Evolutionary conservation across 2,797 vertebrate species (phyloP), one percentile per base, ranked within the genome.

Genomic region (Anguilla megastoma): DNA sequence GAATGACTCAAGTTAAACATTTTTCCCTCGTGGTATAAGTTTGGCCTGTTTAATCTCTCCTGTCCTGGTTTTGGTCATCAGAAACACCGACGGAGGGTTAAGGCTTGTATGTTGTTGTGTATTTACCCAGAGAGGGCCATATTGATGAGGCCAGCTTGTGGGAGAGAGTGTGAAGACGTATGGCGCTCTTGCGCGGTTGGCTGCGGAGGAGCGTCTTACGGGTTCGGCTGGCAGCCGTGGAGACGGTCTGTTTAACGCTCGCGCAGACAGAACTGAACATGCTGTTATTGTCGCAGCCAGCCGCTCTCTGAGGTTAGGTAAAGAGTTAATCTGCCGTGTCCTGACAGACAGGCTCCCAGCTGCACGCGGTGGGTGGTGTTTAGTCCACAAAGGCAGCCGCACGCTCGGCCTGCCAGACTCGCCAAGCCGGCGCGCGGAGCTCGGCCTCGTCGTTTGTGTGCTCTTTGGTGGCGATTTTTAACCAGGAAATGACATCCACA

Each of bases 271-370:
- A 69, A 45, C 33, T 63, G 84, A 41, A 24, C 84, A 63, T 63
- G 56, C 56, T 85, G 84, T 45, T 41, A 18, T 12, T 21, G 27
- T 21, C 36, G 45, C 79, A 48, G 79, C 79, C 79, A 50, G 79
- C 79, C 45, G 3, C 79, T 24, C 79, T 7, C 18, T 27, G 79
- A 10, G 41, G 21, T 21, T 24, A 48, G 79, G 41, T 82, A 82
- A 82, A 82, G 79, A 82, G 79, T 50, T 82, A 8, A 48, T 48
- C 79, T 82, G 41, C 18, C 50, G 45, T n/a, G 41, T 82, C 79
- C 45, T 48, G 41, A 50, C 79, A 48, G 79, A 82, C 79, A 50
- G 79, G 33, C 45, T 21, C 41, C 41, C 79, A 24, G 79, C 79
- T 50, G 41, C 33, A 41, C 41, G 12, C 74, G 18, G 74, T 41